Evolutionary conservation across 2,797 vertebrate species (phyloP).

Genomic region (Lacerta viridis): DNA sequence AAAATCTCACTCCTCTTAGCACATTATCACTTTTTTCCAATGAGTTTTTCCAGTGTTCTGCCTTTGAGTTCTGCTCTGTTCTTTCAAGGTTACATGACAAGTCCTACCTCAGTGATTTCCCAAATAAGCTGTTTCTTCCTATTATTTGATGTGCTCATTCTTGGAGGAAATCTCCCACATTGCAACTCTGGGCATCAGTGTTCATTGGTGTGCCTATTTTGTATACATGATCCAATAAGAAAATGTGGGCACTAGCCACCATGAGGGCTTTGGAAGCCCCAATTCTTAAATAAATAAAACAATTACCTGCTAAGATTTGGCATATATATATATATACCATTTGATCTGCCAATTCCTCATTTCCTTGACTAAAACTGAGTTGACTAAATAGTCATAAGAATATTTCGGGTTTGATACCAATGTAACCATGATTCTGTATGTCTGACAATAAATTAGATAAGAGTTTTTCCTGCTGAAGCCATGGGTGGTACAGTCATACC

Average conservation of each 20-base stretch:
- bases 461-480: too few species aligned
- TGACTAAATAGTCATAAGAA: too few species aligned
- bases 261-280: neutral
- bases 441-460: too few species aligned
- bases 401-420: too few species aligned
- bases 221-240: neutral
- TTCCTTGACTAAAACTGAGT: too few species aligned
- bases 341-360: too few species aligned
- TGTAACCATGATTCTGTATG: too few species aligned
- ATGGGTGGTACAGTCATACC: too few species aligned
- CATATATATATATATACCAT: neutral
- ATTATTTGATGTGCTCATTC: neutral
- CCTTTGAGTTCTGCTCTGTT: neutral
- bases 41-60: neutral
- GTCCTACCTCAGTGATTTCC: neutral
- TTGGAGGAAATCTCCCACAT: neutral
- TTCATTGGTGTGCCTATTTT: neutral
- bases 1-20: neutral
- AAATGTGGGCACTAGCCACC: neutral
- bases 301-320: neutral
- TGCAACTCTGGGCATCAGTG: neutral
- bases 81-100: neutral
- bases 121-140: neutral
- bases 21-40: neutral
- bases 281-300: constrained; percentile 1